Base-by-base conservation (phyloP, 2,888 invertebrate genomes). In the Cantharis rustica region DNA sequence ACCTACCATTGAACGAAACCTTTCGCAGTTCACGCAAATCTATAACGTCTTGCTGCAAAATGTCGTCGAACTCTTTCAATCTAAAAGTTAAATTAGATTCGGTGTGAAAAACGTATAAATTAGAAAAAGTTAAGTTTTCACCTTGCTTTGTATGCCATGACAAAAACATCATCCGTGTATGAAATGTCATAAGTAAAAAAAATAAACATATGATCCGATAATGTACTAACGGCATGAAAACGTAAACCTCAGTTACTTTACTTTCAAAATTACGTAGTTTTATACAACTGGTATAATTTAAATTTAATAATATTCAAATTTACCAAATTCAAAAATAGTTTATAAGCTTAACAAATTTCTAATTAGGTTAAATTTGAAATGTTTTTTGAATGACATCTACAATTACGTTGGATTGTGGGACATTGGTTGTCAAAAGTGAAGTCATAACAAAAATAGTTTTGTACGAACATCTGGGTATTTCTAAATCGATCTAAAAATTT, bases 1-100 rank as follows among this genome's bases (percentile, higher is more conserved):
- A n/a, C 47, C 47, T 90, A 96, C 96, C 96, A 89, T 95, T 93
- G 85, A 96, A 96, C 82, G 95, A 93, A 71, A 96, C 87, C 84
- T 90, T 91, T 84, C 92, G 91, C 13, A 97, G 88, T 80, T 90
- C 89, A 72, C 90, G 90, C 75, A 95, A 88, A 85, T 96, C 92
- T 82, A 97, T 93, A 74, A 92, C 91, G 82, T 95, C 94, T 80
- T 91, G 89, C 11, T 91, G 89, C 26, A 97, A 88, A 64, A 93
- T 87, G 80, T 94, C 93, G 87, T 96, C 93, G 86, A 96, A 95
- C 83, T 94, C 93, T 89, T 93, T 93, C 80, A 97, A 91, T 86
- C 96, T 96, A 87, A 64, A 47, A 47, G 47, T 47, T n/a, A 47
- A 47, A 47, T 47, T 47, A 13, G 47, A 47, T 47, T 5, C 47